Evolutionary conservation across 2,797 vertebrate species (phyloP).

Genomic region (Saguinus oedipus): DNA sequence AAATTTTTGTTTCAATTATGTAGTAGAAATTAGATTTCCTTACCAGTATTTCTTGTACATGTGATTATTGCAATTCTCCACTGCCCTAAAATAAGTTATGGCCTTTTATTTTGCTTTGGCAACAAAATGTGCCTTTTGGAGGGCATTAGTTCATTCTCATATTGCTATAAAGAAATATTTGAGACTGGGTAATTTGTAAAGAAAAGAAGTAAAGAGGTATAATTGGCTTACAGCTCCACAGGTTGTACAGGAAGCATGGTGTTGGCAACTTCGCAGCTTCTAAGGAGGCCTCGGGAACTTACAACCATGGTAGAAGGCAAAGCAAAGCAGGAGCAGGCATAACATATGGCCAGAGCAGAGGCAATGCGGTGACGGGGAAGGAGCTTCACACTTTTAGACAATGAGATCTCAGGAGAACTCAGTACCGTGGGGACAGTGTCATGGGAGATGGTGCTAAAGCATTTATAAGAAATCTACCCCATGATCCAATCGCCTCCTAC

Average conservation of each 20-base stretch:
- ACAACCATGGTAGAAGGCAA: neutral
- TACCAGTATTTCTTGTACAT: neutral
- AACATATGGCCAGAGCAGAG: neutral
- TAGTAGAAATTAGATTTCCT: neutral
- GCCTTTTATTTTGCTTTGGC: neutral
- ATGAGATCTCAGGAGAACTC: neutral
- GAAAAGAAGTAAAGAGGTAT: neutral
- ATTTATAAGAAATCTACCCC: no score
- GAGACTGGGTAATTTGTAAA: neutral
- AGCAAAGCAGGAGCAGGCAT: neutral
- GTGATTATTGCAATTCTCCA: neutral
- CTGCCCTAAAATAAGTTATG: neutral
- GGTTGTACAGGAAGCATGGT: neutral
- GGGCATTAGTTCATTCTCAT: neutral
- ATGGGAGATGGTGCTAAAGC: no score
- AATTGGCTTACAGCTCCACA: neutral
- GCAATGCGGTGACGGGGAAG: neutral
- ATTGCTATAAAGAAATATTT: neutral
- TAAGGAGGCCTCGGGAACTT: neutral
- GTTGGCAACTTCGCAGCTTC: neutral
- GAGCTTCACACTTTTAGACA: neutral
- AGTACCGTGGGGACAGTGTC: neutral
- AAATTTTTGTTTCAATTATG: neutral
- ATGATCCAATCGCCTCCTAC: no score
- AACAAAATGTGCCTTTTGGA: neutral